Evolutionary conservation across 2,113 vertebrate genomes (phyloP), one percentile per base, ranked within the genome.

Genomic region (Nycticorax nycticorax): DNA sequence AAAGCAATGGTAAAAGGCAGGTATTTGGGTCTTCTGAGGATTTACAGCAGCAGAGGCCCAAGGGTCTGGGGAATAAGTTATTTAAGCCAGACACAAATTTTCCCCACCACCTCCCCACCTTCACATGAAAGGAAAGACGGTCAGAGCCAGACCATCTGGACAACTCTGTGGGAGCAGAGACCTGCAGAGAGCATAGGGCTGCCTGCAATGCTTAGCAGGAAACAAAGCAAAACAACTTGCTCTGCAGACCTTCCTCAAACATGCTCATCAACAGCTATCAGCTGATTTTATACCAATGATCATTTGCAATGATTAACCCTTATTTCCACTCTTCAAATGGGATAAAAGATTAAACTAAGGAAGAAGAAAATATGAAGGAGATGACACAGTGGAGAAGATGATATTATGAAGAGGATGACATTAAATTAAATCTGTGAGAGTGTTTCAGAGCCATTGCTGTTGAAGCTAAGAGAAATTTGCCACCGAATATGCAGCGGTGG

Each of bases 131-230:
- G 73, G 88, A 48, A 84, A 72, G 60, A 82, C n/a, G 6, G 80
- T 26, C 37, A 0, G 56, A 94, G 94, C 89, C 95, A 96, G 92
- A 92, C 92, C 95, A 97, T 96, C 96, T 97, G 96, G 88, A 77
- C 78, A 83, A 5, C 94, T 93, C 95, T 13, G 88, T 85, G 73
- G 88, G 87, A 95, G 94, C 32, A 84, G 73, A 39, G 45, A n/a
- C 92, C 94, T 95, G 95, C 56, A n/a, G 97, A 93, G 91, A 92
- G 77, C 60, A 57, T 53, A 56, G 85, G 64, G 76, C 86, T 1
- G 16, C 92, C 93, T 0, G 6, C 24, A 48, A 84, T 20, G 88
- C 68, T 53, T 78, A 73, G 86, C 78, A 91, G 77, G 47, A 85
- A 91, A 92, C 76, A 96, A 67, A 96, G 66, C 74, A 82, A 93